Percentiles rank a stretch among this genome's conserved stretches.
These are phyloP conservation scores for Blastomussa wellsi DNA, from an alignment of 92 coral and sea anemone species.

Conservation along the genomic window DNA sequence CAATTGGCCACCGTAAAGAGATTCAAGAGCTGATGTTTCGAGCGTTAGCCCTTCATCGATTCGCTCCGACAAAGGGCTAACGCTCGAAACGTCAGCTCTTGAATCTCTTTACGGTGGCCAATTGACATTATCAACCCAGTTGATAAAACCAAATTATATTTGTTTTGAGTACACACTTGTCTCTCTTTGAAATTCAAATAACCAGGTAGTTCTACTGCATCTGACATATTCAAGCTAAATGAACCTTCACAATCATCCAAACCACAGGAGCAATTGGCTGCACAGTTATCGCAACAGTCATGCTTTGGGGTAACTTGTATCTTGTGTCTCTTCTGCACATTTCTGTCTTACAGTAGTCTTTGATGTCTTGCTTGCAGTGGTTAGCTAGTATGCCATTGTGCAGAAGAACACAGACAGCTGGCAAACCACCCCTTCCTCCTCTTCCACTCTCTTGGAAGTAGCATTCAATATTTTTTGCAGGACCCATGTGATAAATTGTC, in stretches of 20 bases:
- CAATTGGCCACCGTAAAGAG: too few species aligned
- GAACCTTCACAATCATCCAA: constrained; percentile 6
- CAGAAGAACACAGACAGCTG: constrained; percentile 18
- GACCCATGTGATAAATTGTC: not conserved
- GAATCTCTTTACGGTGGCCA: too few species aligned
- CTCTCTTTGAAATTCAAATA: not conserved
- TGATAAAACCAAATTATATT: too few species aligned
- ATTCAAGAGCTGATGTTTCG: too few species aligned
- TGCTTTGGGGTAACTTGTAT: not conserved
- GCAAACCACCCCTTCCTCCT: not conserved
- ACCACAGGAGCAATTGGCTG: constrained; percentile 34
- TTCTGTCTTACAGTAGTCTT: constrained; percentile 29
- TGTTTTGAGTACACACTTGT: constrained; percentile 29
- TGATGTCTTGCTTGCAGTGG: constrained; percentile 35
- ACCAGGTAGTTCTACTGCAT: not conserved
- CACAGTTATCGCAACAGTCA: constrained; percentile 60
- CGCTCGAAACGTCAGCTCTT: too few species aligned
- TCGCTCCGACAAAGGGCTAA: too few species aligned
- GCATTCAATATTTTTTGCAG: too few species aligned
- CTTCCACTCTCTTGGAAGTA: too few species aligned
- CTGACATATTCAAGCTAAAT: not conserved
- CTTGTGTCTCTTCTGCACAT: constrained; percentile 21
- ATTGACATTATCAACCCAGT: too few species aligned
- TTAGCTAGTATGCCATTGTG: constrained; percentile 37
- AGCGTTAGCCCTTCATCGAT: too few species aligned